Conservation (phyloP, 2,113 vertebrate genomes). For the Tachuris rubrigastra region DNA sequence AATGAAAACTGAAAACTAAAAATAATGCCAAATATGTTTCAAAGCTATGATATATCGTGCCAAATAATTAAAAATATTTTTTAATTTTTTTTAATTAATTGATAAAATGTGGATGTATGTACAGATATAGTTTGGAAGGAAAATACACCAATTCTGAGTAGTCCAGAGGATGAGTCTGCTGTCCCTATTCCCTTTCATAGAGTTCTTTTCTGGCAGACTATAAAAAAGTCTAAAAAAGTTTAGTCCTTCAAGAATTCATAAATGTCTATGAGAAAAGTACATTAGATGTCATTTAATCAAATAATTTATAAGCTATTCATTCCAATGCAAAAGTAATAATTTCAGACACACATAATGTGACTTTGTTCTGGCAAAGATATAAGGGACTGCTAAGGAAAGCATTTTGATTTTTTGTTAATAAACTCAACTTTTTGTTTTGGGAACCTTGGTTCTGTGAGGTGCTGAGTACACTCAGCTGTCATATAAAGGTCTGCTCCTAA, state of each 20-base stretch:
- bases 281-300: background rate
- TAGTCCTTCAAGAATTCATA: background rate
- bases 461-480: background rate
- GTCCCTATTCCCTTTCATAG: background rate
- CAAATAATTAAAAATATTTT: background rate
- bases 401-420: background rate
- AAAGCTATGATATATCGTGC: background rate
- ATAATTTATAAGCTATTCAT: background rate
- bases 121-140: background rate
- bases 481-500: background rate
- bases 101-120: background rate
- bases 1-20: background rate
- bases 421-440: background rate
- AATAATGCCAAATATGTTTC: background rate
- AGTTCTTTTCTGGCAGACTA: background rate
- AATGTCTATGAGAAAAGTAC: background rate
- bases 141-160: background rate
- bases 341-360: background rate
- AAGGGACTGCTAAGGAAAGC: background rate
- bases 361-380: background rate
- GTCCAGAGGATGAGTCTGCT: background rate
- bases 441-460: background rate
- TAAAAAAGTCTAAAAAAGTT: background rate
- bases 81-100: background rate
- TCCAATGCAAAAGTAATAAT: background rate